Conservation (phyloP, 1,140 invertebrate genomes). For the Wasmannia auropunctata region DNA sequence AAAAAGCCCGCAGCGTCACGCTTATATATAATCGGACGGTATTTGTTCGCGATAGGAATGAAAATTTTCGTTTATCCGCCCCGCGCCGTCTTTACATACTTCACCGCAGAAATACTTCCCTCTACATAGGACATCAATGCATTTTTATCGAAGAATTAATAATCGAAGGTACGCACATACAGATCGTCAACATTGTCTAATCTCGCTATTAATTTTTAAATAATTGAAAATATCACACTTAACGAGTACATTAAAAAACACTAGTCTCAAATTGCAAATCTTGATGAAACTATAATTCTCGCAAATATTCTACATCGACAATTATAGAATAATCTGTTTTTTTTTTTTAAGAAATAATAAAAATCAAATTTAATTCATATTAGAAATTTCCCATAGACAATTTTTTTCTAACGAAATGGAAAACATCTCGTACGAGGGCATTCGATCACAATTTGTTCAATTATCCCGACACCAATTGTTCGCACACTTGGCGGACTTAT, state of each 20-base stretch:
- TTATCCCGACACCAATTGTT: neutral
- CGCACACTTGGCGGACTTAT: neutral
- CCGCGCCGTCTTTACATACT: neutral
- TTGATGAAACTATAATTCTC: neutral
- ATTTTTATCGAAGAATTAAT: neutral
- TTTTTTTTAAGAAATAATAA: neutral
- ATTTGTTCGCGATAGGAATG: slow-evolving; percentile 24
- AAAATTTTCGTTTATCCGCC: slow-evolving; percentile 15
- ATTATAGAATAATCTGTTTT: neutral
- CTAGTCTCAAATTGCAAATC: neutral
- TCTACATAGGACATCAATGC: neutral
- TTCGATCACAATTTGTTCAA: neutral
- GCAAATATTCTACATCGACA: neutral
- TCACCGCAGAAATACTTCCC: neutral
- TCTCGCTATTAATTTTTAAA: neutral
- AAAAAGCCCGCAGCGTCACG: slow-evolving; percentile 34
- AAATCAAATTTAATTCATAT: neutral
- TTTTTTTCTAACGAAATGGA: neutral
- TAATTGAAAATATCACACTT: neutral
- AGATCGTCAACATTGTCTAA: neutral
- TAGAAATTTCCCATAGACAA: neutral
- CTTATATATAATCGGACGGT: slow-evolving; percentile 24
- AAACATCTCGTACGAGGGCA: neutral
- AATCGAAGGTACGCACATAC: neutral
- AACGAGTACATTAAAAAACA: too few relatives aligned